phyloP scores from a whole-genome alignment of 1,140 invertebrate genomes.

The Amyelois transitella region DNA sequence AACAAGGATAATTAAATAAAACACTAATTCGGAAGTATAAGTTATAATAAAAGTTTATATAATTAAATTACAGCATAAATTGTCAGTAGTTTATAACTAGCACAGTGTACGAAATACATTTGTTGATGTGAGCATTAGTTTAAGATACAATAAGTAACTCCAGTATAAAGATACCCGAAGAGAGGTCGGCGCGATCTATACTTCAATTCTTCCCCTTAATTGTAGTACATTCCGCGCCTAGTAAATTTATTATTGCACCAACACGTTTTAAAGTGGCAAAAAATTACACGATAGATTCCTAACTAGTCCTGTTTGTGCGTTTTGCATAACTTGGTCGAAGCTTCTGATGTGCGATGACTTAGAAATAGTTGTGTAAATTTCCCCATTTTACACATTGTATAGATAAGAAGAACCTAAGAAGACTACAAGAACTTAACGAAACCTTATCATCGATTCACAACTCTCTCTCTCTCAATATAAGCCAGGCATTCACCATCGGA shows the following conservation, averaged over 20 bases:
- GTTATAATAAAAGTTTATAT: conserved; percentile 71
- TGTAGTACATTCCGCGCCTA: conserved; percentile 42
- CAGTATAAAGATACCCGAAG: conserved; percentile 23
- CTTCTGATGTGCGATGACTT: conserved; percentile 55
- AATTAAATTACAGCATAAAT: conserved; percentile 65
- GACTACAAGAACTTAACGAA: conserved; percentile 31
- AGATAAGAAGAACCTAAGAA: conserved; percentile 29
- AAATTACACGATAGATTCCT: conserved; percentile 26
- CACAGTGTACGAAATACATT: conserved; percentile 67
- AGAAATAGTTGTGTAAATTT: conserved; percentile 64
- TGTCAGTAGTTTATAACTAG: conserved; percentile 63
- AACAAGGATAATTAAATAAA: conserved; percentile 31
- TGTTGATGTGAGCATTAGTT: conserved; percentile 62
- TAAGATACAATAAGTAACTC: conserved; percentile 54
- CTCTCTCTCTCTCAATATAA: conserved; percentile 52
- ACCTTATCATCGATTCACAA: conserved; percentile 53
- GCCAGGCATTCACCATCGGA: conserved; percentile 26
- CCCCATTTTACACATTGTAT: conserved; percentile 62
- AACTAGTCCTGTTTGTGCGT: conserved; percentile 41
- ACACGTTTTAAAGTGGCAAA: conserved; percentile 23
- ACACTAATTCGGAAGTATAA: conserved; percentile 50
- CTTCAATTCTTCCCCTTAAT: conserved; percentile 65
- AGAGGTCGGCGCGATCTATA: conserved; percentile 28
- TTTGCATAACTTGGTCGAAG: conserved; percentile 56
- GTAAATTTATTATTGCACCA: conserved; percentile 23